Percentiles rank a stretch among this genome's conserved stretches.
Evolutionary conservation across 2,113 vertebrate genomes (phyloP).

Genomic region (Gambusia affinis): DNA sequence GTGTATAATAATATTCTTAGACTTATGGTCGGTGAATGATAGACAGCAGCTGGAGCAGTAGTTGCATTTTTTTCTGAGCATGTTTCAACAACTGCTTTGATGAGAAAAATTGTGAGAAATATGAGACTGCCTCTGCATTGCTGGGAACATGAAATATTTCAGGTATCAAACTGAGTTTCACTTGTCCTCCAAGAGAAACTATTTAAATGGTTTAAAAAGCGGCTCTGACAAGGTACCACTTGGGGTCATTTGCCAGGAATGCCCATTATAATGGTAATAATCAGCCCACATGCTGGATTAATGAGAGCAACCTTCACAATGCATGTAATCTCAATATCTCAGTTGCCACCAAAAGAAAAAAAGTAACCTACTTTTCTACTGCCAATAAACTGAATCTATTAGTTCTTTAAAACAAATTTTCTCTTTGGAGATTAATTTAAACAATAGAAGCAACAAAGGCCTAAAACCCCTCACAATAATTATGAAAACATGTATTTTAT

Average conservation of each 20-base stretch:
- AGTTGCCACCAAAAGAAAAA: constrained; percentile 11
- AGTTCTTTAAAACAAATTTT: background rate
- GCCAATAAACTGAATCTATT: too few species aligned
- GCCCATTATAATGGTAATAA: constrained; percentile 28
- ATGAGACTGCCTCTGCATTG: background rate
- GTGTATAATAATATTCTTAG: background rate
- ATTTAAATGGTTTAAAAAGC: constrained; percentile 20
- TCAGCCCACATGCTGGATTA: constrained; percentile 6
- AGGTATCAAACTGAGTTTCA: constrained; percentile 17
- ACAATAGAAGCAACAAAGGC: constrained; percentile 19
- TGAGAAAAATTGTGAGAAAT: constrained; percentile 9
- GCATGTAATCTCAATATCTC: background rate
- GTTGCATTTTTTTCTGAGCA: constrained; percentile 37
- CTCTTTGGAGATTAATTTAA: background rate
- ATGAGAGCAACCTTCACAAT: constrained; percentile 19
- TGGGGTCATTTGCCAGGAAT: constrained; percentile 12
- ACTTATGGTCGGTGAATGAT: constrained; percentile 22
- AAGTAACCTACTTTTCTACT: background rate
- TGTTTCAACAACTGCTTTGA: constrained; percentile 36
- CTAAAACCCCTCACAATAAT: constrained; percentile 16
- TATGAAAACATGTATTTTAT: too few species aligned
- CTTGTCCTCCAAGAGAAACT: constrained; percentile 12
- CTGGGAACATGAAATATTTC: constrained; percentile 18
- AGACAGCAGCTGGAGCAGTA: constrained; percentile 42
- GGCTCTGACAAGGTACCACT: constrained; percentile 8